Percentiles rank a stretch among this genome's conserved stretches.
Evolutionary conservation across 2,113 vertebrate species (phyloP).

Genomic region (Picathartes gymnocephalus): DNA sequence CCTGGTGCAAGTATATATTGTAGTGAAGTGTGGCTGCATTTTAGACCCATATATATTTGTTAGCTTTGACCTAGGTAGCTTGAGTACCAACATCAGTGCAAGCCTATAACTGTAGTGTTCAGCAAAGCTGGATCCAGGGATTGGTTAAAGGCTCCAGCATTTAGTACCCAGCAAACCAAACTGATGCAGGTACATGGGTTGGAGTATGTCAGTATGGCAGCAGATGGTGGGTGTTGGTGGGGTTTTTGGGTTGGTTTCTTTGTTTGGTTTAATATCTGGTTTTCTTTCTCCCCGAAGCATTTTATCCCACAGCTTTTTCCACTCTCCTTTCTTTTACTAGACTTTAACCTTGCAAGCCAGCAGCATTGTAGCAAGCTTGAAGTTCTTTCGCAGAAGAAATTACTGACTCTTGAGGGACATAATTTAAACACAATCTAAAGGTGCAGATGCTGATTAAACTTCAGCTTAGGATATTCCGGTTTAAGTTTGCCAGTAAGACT

Average conservation of each 20-base stretch:
- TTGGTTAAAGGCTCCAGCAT: not conserved
- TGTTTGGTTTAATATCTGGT: not conserved
- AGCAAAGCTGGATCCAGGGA: not conserved
- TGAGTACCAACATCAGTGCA: not conserved
- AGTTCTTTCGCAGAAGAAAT: not conserved
- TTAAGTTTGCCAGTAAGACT: not conserved
- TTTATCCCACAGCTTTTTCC: not conserved
- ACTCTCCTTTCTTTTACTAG: not conserved
- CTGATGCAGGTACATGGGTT: not conserved
- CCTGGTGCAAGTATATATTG: not conserved
- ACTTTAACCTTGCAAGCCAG: not conserved
- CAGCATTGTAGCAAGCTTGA: not conserved
- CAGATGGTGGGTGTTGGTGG: not conserved
- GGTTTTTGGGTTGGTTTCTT: not conserved
- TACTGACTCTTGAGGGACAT: not conserved
- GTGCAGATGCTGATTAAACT: not conserved
- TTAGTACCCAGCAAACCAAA: not conserved
- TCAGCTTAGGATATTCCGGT: not conserved
- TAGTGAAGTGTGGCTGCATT: not conserved
- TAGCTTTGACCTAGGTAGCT: not conserved
- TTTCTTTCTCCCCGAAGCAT: not conserved
- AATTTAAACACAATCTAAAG: not conserved
- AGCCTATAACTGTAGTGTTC: not conserved
- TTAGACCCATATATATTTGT: not conserved
- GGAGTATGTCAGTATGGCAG: not conserved